phyloP scores from a whole-genome alignment of 2,888 invertebrate genomes.

The Synanthedon andrenaeformis region DNA sequence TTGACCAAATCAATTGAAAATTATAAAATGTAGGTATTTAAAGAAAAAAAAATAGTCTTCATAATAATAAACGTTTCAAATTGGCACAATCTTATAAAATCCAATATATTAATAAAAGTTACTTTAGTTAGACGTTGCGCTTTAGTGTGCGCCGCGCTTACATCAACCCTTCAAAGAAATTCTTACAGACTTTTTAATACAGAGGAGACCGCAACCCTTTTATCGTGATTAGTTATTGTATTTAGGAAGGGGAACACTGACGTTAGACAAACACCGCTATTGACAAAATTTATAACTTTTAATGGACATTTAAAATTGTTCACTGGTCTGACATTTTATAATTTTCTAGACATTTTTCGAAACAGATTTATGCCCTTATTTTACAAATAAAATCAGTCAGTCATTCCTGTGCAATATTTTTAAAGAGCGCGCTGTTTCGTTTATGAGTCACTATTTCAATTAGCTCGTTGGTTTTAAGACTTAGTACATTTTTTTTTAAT shows the following conservation, averaged over 20 bases:
- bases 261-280: constrained; percentile 11
- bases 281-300: constrained; percentile 24
- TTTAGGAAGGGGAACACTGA: constrained; percentile 31
- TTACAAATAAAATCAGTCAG: too few relatives aligned
- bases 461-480: too few relatives aligned
- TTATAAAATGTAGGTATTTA: too few relatives aligned
- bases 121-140: too few relatives aligned
- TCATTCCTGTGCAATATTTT: not conserved
- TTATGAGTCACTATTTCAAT: too few relatives aligned
- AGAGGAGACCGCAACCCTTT: constrained; percentile 61
- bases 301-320: constrained; percentile 53
- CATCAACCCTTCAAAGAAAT: constrained; percentile 38
- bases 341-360: not conserved
- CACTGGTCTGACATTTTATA: not conserved
- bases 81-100: too few relatives aligned
- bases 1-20: too few relatives aligned
- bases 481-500: too few relatives aligned
- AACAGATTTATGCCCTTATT: not conserved
- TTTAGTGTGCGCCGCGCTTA: constrained; percentile 16
- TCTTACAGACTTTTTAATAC: constrained; percentile 67
- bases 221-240: constrained; percentile 68
- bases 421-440: not conserved
- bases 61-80: too few relatives aligned
- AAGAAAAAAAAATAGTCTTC: too few relatives aligned
- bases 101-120: too few relatives aligned